Percentiles rank a stretch among this genome's conserved stretches.
phyloP scores from a whole-genome alignment of 2,888 invertebrate species.

The Aelia acuminata region DNA sequence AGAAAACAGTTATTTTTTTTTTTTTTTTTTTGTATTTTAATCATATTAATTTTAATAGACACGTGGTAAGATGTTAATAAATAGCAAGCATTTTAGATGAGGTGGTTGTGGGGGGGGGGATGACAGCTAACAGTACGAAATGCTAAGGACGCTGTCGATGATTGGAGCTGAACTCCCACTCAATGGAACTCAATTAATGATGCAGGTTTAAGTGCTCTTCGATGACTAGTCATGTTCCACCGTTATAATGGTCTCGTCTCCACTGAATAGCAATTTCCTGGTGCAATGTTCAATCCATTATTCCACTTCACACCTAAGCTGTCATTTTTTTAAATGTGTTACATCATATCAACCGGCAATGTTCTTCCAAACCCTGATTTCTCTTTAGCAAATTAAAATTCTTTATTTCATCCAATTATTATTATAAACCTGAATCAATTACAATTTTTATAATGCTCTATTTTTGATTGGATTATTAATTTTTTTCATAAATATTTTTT shows the following conservation, averaged over 20 bases:
- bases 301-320: neutral
- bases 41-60: too few species aligned
- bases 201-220: slow-evolving; percentile 22
- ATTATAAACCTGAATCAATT: too few species aligned
- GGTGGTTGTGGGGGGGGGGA: neutral
- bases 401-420: too few species aligned
- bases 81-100: too few species aligned
- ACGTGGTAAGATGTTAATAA: too few species aligned
- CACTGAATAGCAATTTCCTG: neutral
- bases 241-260: neutral
- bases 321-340: neutral
- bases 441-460: too few species aligned
- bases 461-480: too few species aligned
- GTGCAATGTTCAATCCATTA: neutral
- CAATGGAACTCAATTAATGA: slow-evolving; percentile 18
- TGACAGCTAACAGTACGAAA: neutral
- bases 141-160: neutral
- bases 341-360: neutral
- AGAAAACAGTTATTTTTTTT: too few species aligned
- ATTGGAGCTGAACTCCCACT: neutral
- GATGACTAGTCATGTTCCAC: slow-evolving; percentile 23
- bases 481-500: too few species aligned
- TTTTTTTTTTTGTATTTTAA: too few species aligned
- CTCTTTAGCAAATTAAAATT: too few species aligned
- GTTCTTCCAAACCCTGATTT: too few species aligned